Conservation (phyloP, 2,888 invertebrate genomes). For the Tigriopus californicus region DNA sequence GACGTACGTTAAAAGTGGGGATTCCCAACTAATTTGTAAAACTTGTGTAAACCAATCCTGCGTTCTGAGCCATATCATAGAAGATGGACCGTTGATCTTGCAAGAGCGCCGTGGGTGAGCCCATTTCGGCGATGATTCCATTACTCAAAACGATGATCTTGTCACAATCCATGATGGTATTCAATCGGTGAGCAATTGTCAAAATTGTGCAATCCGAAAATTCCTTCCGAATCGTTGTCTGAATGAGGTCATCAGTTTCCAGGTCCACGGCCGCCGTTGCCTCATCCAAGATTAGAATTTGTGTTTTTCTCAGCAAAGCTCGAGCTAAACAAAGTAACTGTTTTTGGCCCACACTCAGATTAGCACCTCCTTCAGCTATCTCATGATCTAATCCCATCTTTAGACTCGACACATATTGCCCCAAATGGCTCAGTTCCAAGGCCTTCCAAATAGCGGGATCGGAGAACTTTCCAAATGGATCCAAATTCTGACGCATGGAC, state of each 20-base stretch:
- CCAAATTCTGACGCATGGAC: constrained; percentile 69
- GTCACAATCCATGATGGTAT: constrained; percentile 77
- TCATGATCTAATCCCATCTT: constrained; percentile 58
- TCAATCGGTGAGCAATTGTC: constrained; percentile 78
- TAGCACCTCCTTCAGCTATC: constrained; percentile 78
- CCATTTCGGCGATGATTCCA: constrained; percentile 58
- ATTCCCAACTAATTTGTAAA: too few species aligned
- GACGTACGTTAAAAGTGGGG: too few species aligned
- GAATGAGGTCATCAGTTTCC: constrained; percentile 35
- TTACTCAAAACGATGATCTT: constrained; percentile 55
- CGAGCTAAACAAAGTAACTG: constrained; percentile 26
- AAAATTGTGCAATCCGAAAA: constrained; percentile 71
- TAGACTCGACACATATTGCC: constrained; percentile 56
- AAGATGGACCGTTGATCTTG: constrained; percentile 48
- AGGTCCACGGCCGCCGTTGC: constrained; percentile 36
- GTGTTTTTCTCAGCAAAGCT: constrained; percentile 24
- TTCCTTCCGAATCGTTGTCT: constrained; percentile 63
- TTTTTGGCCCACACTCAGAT: constrained; percentile 33
- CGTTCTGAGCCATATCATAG: constrained; percentile 67
- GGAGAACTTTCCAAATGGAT: constrained; percentile 57
- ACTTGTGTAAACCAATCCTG: constrained; percentile 38
- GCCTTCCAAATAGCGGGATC: constrained; percentile 75
- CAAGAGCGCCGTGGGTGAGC: constrained; percentile 48
- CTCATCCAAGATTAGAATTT: constrained; percentile 34
- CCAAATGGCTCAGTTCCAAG: constrained; percentile 72